Conservation (phyloP, 2,888 invertebrate species). For the Alcis repandata region DNA sequence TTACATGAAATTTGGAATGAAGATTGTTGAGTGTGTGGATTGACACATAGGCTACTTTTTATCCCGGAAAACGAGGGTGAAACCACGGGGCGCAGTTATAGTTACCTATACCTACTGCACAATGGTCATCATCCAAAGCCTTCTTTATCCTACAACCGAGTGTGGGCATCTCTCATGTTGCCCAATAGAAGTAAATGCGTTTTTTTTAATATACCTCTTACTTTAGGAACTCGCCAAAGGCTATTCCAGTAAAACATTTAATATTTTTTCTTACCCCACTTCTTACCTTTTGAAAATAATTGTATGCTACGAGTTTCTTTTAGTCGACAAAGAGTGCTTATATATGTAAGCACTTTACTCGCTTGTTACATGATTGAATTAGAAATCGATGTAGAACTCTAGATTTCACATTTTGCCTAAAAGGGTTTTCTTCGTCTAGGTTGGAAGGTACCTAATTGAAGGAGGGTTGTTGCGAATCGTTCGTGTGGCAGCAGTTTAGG, state of each 20-base stretch:
- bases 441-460: background rate
- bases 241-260: conserved; percentile 6
- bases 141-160: no score
- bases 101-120: no score
- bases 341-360: conserved; percentile 24
- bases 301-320: conserved; percentile 41
- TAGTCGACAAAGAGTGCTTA: conserved; percentile 15
- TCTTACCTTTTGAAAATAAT: conserved; percentile 45
- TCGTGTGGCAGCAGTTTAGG: background rate
- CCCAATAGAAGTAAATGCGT: no score
- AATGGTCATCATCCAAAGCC: no score
- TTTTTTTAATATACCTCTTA: no score
- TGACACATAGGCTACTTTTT: no score
- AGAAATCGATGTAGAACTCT: conserved; percentile 9
- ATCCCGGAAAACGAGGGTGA: no score
- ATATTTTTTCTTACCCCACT: background rate
- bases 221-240: no score
- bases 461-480: background rate
- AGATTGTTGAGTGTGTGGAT: no score
- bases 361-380: conserved; percentile 14
- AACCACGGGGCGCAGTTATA: no score
- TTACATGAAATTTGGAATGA: no score
- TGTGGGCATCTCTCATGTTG: no score
- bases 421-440: background rate
- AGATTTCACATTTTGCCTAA: background rate